Evolutionary conservation across 1,140 invertebrate genomes (phyloP), one percentile per base, ranked within the genome.

Genomic region (Rhyacophila brunnea): DNA sequence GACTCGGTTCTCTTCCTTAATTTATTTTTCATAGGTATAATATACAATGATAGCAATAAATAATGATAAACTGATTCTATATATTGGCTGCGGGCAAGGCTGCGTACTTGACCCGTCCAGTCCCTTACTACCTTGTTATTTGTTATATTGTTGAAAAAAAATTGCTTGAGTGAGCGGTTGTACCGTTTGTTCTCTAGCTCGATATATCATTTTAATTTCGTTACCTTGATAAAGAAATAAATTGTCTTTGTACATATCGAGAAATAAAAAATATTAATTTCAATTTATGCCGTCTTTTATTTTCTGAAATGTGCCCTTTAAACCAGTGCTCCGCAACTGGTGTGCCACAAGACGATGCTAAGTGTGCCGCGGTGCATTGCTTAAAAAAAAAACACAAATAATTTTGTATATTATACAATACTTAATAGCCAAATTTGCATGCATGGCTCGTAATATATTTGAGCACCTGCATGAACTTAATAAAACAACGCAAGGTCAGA

Each of bases 41-140:
- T 53, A 54, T 64, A 64, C 53, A 60, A 64, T 53, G 32, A 60
- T 64, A 64, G 62, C 62, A 64, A 64, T 64, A 64, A 63, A 60
- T 59, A 55, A 40, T 35, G 42, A 43, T 57, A 57, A 48, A 57
- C 54, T 55, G 43, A 46, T n/a, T 32, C 38, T 53, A 34, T 17
- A 55, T 55, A 55, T 36, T 42, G 10, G 18, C 6, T 23, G 34
- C 23, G 40, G 23, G 42, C 15, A 14, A 20, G 17, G 10, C 14
- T 23, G 35, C 28, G 13, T 44, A 14, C 19, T 46, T 32, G 14
- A 4, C 34, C 38, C 38, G 40, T 14, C 35, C 36, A 9, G 15
- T 17, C 34, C 23, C 32, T 4, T 34, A 35, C 38, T 48, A 55
- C 23, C 55, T 56, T 64, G 62, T 60, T 64, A 59, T 60, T 64